Percentiles rank a stretch among this genome's conserved stretches.
These are phyloP conservation scores for Macrotrachela quadricornifera DNA, from an alignment of 1,140 invertebrate species.

Conservation along the genomic window DNA sequence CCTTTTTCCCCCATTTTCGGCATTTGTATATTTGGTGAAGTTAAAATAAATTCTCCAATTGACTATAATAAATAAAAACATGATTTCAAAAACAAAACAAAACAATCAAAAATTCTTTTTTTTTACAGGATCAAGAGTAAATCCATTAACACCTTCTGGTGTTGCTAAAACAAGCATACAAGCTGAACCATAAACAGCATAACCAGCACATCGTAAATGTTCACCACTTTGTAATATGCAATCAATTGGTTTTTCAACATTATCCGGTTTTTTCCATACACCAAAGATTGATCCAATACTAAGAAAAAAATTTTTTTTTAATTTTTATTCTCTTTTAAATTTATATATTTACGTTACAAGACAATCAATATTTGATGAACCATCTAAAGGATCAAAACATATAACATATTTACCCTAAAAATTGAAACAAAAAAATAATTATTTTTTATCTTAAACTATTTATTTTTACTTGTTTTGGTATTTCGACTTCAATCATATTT, in stretches of 20 bases:
- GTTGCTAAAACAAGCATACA: constrained; percentile 75
- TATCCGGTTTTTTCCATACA: constrained; percentile 50
- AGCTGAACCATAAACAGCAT: constrained; percentile 89
- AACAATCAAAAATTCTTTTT: background rate
- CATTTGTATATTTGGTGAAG: constrained; percentile 68
- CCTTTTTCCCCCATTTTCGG: no score
- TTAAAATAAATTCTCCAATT: constrained; percentile 92
- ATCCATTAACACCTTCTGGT: constrained; percentile 71
- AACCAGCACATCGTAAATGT: constrained; percentile 76
- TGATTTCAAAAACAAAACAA: background rate
- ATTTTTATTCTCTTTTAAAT: no score
- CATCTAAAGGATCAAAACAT: constrained; percentile 92
- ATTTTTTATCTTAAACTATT: no score
- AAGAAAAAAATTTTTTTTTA: no score
- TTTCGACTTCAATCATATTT: constrained; percentile 64
- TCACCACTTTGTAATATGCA: constrained; percentile 61
- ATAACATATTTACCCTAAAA: constrained; percentile 78
- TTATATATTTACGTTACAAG: no score
- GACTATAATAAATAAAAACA: no score
- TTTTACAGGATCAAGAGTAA: constrained; percentile 85
- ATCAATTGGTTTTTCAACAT: constrained; percentile 32
- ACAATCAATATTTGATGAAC: constrained; percentile 97
- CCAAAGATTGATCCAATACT: constrained; percentile 96
- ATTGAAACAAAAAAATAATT: no score
- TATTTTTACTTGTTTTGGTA: constrained; percentile 58